These are phyloP conservation scores for Hippopotamyrus pictus DNA, from an alignment of 2,797 vertebrate species.

Conservation along the genomic window DNA sequence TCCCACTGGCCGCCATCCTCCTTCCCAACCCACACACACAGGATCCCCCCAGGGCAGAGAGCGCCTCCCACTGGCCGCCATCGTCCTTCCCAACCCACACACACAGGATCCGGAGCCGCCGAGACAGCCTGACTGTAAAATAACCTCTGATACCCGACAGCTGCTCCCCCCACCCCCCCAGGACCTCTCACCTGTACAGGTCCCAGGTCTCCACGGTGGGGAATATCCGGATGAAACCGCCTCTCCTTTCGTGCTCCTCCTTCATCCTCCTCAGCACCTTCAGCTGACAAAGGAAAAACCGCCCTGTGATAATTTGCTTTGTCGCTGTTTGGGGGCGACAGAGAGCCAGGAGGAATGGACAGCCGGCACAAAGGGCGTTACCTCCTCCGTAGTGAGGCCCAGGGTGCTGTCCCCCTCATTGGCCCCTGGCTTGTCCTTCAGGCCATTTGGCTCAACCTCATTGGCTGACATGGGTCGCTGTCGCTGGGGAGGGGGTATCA, in stretches of 20 bases:
- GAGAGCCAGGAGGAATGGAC: background rate
- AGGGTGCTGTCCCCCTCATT: slow-evolving; percentile 68
- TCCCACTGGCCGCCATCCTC: background rate
- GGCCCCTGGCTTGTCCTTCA: slow-evolving; percentile 60
- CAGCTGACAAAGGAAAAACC: slow-evolving; percentile 54
- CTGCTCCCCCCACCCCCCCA: background rate
- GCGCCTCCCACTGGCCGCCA: background rate
- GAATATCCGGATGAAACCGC: slow-evolving; percentile 91
- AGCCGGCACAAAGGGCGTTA: slow-evolving; percentile 42
- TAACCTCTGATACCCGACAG: background rate
- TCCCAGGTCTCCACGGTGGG: slow-evolving; percentile 84
- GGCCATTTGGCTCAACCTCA: slow-evolving; percentile 62
- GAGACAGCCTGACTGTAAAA: background rate
- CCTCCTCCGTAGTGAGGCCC: slow-evolving; percentile 82
- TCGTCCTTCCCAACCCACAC: background rate
- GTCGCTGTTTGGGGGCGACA: background rate
- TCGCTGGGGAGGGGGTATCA: slow-evolving; percentile 45
- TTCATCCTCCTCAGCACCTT: slow-evolving; percentile 80
- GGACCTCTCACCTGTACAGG: background rate
- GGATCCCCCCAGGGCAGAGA: background rate
- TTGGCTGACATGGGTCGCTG: slow-evolving; percentile 66
- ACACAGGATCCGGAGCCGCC: background rate
- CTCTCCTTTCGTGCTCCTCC: slow-evolving; percentile 85
- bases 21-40: background rate
- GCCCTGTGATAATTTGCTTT: background rate